These are phyloP conservation scores for Caerostris darwini DNA, from an alignment of 1,140 invertebrate species.

Conservation along the genomic window DNA sequence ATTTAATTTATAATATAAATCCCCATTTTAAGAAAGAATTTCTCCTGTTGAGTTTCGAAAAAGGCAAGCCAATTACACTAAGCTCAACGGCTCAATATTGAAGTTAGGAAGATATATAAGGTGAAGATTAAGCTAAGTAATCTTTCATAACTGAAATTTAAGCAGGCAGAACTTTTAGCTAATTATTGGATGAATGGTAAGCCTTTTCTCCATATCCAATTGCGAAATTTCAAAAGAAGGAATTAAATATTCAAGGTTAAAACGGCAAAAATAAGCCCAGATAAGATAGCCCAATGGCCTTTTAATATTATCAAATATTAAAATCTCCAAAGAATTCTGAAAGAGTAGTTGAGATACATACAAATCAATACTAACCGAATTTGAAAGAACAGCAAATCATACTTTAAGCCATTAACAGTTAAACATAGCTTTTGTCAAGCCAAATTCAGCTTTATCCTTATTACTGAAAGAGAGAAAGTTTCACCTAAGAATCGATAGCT, in stretches of 20 bases:
- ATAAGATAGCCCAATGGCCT: background rate
- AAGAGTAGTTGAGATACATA: background rate
- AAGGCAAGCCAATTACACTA: too few relatives aligned
- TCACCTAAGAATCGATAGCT: background rate
- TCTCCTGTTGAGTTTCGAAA: too few relatives aligned
- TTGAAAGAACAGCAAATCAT: slow-evolving; percentile 7
- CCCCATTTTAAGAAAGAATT: too few relatives aligned
- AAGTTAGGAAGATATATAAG: too few relatives aligned
- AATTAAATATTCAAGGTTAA: background rate
- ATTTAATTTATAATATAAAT: too few relatives aligned
- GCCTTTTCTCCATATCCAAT: background rate
- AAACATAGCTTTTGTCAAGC: background rate
- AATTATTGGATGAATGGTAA: background rate
- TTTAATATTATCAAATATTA: background rate
- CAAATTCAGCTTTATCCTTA: background rate
- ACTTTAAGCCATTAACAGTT: slow-evolving; percentile 49
- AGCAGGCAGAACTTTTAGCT: background rate
- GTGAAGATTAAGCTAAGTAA: background rate
- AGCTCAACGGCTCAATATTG: too few relatives aligned
- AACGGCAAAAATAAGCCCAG: background rate
- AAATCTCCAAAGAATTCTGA: background rate
- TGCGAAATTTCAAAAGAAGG: background rate
- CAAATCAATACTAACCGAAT: slow-evolving; percentile 25
- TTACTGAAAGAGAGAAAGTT: background rate
- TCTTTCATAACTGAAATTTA: background rate